phyloP scores from a whole-genome alignment of 2,113 vertebrate genomes.

The Heterotilapia buettikoferi region DNA sequence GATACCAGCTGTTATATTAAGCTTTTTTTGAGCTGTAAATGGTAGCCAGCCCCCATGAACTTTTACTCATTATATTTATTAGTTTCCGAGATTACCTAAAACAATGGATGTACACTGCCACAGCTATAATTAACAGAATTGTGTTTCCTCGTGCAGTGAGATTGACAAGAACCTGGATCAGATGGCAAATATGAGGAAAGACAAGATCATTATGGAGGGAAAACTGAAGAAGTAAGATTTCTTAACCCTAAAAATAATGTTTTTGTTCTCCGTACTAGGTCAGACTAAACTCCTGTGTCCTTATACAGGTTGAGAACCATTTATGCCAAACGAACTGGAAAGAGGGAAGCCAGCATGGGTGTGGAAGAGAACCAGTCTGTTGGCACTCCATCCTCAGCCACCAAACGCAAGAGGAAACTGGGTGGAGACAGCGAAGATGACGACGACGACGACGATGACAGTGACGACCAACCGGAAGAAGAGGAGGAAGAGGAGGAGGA shows the following conservation, averaged over 20 bases:
- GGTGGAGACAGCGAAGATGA: constrained; percentile 86
- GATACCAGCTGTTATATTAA: background rate
- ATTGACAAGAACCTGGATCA: constrained; percentile 98
- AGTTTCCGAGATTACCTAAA: background rate
- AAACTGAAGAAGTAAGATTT: constrained; percentile 94
- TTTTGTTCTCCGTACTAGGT: background rate
- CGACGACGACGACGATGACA: constrained; percentile 89
- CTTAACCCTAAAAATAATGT: background rate
- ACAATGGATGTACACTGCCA: background rate
- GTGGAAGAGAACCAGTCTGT: constrained; percentile 83
- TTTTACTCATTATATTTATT: background rate
- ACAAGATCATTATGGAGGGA: constrained; percentile 97
- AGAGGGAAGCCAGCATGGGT: constrained; percentile 74
- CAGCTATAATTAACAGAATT: background rate
- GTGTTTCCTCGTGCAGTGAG: constrained; percentile 78
- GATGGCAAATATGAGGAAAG: constrained; percentile 97
- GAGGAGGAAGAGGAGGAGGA: constrained; percentile 97
- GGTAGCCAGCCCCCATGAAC: background rate
- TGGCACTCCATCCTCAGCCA: constrained; percentile 77
- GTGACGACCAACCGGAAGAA: constrained; percentile 82
- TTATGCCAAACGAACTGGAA: constrained; percentile 93
- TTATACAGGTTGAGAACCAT: constrained; percentile 83
- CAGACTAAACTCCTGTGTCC: background rate
- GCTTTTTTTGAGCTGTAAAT: background rate
- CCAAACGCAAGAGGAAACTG: constrained; percentile 85